phyloP scores from a whole-genome alignment of 2,797 vertebrate species.

The Tolypeutes matacus region DNA sequence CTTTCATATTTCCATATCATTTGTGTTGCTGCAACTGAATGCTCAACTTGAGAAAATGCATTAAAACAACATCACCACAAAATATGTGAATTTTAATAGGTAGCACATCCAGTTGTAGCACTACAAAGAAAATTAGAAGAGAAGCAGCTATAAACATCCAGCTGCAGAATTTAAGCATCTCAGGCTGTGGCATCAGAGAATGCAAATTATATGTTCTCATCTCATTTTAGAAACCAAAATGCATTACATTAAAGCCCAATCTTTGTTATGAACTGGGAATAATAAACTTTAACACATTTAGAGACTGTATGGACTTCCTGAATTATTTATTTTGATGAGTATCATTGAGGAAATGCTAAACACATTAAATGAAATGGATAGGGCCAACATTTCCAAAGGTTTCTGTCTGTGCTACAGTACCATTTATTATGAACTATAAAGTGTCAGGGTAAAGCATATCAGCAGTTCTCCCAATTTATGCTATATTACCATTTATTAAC shows the following conservation, averaged over 20 bases:
- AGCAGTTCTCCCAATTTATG: not conserved
- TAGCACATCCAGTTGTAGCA: not conserved
- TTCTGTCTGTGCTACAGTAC: not conserved
- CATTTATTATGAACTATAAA: not conserved
- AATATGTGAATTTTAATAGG: conserved; percentile 24
- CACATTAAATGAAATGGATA: not conserved
- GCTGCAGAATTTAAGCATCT: conserved; percentile 24
- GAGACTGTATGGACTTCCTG: not conserved
- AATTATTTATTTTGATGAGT: conserved; percentile 43
- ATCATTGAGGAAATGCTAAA: not conserved
- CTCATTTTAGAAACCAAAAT: conserved; percentile 60
- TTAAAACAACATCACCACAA: conserved; percentile 62
- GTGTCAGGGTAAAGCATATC: not conserved
- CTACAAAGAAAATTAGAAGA: conserved; percentile 50
- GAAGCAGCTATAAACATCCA: conserved; percentile 16
- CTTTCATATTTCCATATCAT: conserved; percentile 30
- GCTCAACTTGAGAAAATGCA: conserved; percentile 57
- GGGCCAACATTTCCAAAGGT: not conserved
- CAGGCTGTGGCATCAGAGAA: conserved; percentile 12
- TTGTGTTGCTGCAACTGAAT: conserved; percentile 50
- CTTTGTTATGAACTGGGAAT: conserved; percentile 33
- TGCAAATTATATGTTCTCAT: conserved; percentile 8
- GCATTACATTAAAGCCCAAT: not conserved
- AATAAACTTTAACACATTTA: conserved; percentile 7
- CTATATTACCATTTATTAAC: not conserved